Base-by-base conservation (phyloP, 2,113 vertebrate species). In the Danionella cerebrum region DNA sequence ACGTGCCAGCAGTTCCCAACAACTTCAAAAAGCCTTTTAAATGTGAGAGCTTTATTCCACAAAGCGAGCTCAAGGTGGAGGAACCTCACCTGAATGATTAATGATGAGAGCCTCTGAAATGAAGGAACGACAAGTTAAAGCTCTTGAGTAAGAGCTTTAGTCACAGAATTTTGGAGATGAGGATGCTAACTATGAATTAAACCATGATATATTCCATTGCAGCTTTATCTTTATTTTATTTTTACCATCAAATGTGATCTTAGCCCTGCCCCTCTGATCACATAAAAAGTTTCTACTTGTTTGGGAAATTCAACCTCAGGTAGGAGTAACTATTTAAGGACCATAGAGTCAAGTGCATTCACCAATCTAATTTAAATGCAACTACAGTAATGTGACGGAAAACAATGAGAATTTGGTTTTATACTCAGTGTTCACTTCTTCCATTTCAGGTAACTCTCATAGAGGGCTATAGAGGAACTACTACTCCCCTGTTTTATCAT, bases 21-120 rank as follows among this genome's bases (percentile, higher is more conserved):
- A 64, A 54, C 38, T 55, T 64, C 8, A 69, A 31, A 50, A 38
- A 35, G 66, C 52, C 22, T 50, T 63, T 73, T 48, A 67, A 73
- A 63, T 47, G 57, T 42, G 36, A 67, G 35, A 24, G 31, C 24
- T 31, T 57, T 38, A 38, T 42, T 14, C 52, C n/a, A 11, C 48
- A 24, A 33, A 69, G 42, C 24, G 42, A 21, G 27, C 22, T 25
- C 1, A 8, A 36, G 14, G 13, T 36, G 57, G 25, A 9, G 21
- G 36, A 44, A 24, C 38, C 12, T 64, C 44, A 64, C 19, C 27
- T 24, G 45, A 31, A 53, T 42, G 52, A 4, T 53, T 62, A 53
- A 63, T 6, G 27, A 24, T 3, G 18, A 64, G 7, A 14, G 16
- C 22, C 35, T n/a, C 31, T 33, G 38, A 33, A 31, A 6, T 12